Conservation (phyloP, 2,888 invertebrate species). For the Drosophila vallismaia region DNA sequence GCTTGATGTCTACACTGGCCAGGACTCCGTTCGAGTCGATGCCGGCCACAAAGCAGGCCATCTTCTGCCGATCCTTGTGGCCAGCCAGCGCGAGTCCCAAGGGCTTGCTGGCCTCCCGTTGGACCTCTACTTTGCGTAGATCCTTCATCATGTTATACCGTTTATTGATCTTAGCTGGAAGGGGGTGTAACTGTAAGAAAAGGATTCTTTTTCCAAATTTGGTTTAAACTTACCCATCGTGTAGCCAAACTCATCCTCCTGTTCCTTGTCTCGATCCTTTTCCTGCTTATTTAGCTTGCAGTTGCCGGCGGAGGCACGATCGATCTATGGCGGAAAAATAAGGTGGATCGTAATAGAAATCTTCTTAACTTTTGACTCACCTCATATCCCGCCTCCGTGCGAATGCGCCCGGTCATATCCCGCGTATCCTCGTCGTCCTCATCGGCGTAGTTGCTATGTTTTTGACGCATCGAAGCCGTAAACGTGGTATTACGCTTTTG, state of each 20-base stretch:
- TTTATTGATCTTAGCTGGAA: constrained; percentile 94
- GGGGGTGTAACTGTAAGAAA: background rate
- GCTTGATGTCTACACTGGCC: constrained; percentile 89
- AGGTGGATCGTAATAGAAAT: background rate
- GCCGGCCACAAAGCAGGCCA: constrained; percentile 99
- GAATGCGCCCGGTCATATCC: constrained; percentile 91
- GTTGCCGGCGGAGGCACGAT: constrained; percentile 94
- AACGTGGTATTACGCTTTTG: constrained; percentile 65
- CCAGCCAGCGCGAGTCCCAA: constrained; percentile 97
- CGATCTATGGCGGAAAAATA: constrained; percentile 87
- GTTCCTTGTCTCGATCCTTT: constrained; percentile 91
- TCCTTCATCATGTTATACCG: constrained; percentile 94
- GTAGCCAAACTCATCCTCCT: constrained; percentile 96
- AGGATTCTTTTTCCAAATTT: no score
- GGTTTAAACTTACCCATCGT: constrained; percentile 90
- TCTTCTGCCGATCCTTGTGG: constrained; percentile 95
- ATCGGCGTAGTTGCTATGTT: constrained; percentile 61
- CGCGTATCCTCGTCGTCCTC: constrained; percentile 90
- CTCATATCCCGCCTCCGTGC: constrained; percentile 91
- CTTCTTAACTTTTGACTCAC: constrained; percentile 79
- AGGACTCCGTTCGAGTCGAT: constrained; percentile 94
- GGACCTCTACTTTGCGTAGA: constrained; percentile 87
- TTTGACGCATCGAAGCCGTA: constrained; percentile 65
- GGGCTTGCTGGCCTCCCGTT: constrained; percentile 89
- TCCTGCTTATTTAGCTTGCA: constrained; percentile 91